Evolutionary conservation across 2,113 vertebrate species (phyloP), one percentile per base, ranked within the genome.

Genomic region (Thunnus thynnus): DNA sequence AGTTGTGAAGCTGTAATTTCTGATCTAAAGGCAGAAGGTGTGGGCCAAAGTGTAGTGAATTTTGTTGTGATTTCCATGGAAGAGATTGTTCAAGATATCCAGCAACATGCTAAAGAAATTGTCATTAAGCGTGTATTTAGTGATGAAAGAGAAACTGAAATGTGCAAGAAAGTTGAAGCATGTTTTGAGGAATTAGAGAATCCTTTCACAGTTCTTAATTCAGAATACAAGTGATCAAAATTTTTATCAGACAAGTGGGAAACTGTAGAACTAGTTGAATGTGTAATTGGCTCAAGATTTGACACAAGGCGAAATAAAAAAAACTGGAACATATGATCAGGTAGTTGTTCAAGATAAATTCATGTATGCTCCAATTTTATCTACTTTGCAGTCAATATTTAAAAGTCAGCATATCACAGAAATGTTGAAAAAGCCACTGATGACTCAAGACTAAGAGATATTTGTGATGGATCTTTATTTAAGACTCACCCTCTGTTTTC

Each of bases 1-100:
- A 66, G 51, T 66, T 76, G 51, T 76, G 61, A 62, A 64, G 1
- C 72, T 54, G 32, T 64, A n/a, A 75, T 73, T 62, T 51, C 47
- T 11, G 71, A 73, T 14, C 25, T 54, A 64, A 75, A 55, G 60
- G 48, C 50, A 76, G 73, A 61, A 65, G 62, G 22, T 76, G 50
- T 76, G 11, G 61, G 50, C 22, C 73, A 76, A 48, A 56, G 50
- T 76, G 51, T 74, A 4, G 12, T 63, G 3, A 75, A 75, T 16
- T 75, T 32, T 54, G 48, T 54, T 0, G 32, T 70, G 51, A 46
- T 32, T 22, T 70, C 67, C 52, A 55, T 70, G 67, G 67, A 70
- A 44, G 67, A 70, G 30, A 70, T 46, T 56, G 51, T 70, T 55
- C 51, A 55, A 56, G 67, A 56, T 44, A 70, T 56, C 8, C 67